These are phyloP conservation scores for Tinea trinotella DNA, from an alignment of 2,888 invertebrate genomes.

Conservation along the genomic window DNA sequence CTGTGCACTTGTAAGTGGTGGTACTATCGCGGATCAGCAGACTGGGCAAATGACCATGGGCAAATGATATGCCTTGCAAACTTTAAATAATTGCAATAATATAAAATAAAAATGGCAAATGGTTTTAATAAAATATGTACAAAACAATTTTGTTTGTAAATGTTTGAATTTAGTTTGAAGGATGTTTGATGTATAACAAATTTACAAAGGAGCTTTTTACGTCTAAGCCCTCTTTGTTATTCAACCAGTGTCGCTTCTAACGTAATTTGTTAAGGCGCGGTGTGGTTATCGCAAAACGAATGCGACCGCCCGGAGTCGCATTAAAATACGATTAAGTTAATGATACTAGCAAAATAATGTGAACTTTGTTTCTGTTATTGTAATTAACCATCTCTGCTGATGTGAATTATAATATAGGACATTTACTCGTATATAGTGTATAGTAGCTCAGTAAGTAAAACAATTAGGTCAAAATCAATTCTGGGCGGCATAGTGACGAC, in stretches of 20 bases:
- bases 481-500: too few species aligned
- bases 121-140: too few species aligned
- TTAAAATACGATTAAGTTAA: constrained; percentile 23
- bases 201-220: constrained; percentile 5
- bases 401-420: background rate
- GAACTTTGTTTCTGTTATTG: constrained; percentile 21
- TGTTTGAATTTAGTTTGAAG: background rate
- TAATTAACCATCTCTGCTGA: background rate
- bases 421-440: too few species aligned
- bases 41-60: too few species aligned
- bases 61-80: too few species aligned
- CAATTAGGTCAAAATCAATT: too few species aligned
- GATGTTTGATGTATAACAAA: constrained; percentile 9
- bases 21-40: too few species aligned
- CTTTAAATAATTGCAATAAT: too few species aligned
- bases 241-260: constrained; percentile 26
- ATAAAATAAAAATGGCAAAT: too few species aligned
- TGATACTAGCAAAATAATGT: constrained; percentile 27
- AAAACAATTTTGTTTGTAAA: too few species aligned
- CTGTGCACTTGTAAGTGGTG: too few species aligned
- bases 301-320: constrained; percentile 16
- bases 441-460: too few species aligned
- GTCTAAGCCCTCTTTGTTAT: constrained; percentile 28
- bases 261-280: constrained; percentile 30
- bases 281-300: constrained; percentile 25